Percentiles rank a stretch among this genome's conserved stretches.
Conservation (phyloP, 2,113 vertebrate species). For the Oryctolagus cuniculus region mOryCun1.1 NC_091439.1:55747501-55748000, state of each 20-base stretch:
- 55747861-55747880: slow-evolving; percentile 67
- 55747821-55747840: slow-evolving; percentile 73
- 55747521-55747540: not conserved
- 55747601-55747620: not conserved
- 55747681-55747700: slow-evolving; percentile 24
- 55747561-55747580: not conserved
- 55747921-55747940: slow-evolving; percentile 46
- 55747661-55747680: not conserved
- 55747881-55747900: slow-evolving; percentile 52
- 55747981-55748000: not conserved
- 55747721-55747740: slow-evolving; percentile 49
- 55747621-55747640: not conserved
- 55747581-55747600: not conserved
- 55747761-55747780: slow-evolving; percentile 52
- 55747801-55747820: slow-evolving; percentile 81
- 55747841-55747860: slow-evolving; percentile 84
- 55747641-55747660: not conserved
- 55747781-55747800: slow-evolving; percentile 80
- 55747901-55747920: slow-evolving; percentile 65
- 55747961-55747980: not conserved
- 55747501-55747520: slow-evolving; percentile 26
- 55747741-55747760: slow-evolving; percentile 66
- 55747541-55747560: slow-evolving; percentile 16
- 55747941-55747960: slow-evolving; percentile 34
- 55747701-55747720: not conserved